phyloP scores from a whole-genome alignment of 1,140 invertebrate species.

The Heterodera schachtii region DNA sequence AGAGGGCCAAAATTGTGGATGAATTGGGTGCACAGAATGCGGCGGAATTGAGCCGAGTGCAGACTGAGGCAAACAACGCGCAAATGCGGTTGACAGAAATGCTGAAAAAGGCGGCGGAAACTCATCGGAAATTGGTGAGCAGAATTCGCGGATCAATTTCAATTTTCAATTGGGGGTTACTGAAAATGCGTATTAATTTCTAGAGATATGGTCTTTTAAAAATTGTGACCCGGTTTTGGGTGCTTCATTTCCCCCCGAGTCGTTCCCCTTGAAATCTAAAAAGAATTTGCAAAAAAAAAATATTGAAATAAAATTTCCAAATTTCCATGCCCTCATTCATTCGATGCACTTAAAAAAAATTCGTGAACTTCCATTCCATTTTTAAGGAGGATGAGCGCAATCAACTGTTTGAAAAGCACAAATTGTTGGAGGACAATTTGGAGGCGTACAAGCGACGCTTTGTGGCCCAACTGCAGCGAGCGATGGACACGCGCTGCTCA shows the following conservation, averaged over 20 bases:
- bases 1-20: neutral
- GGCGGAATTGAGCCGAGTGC: neutral
- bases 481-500: neutral
- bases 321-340: no score
- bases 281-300: no score
- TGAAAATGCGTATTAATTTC: no score
- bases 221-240: no score
- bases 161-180: no score
- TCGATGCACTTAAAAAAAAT: no score
- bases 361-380: neutral
- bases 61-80: neutral
- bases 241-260: no score
- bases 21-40: neutral
- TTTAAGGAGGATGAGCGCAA: constrained; percentile 10
- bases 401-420: neutral
- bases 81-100: neutral
- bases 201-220: no score
- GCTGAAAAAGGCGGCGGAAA: neutral
- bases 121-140: neutral
- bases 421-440: constrained; percentile 15
- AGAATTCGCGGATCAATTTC: no score
- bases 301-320: no score
- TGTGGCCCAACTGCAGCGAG: constrained; percentile 1
- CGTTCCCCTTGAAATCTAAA: no score
- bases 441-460: neutral